Percentiles rank a stretch among this genome's conserved stretches.
phyloP scores from a whole-genome alignment of 2,113 vertebrate genomes.

The Tympanuchus pallidicinctus region DNA sequence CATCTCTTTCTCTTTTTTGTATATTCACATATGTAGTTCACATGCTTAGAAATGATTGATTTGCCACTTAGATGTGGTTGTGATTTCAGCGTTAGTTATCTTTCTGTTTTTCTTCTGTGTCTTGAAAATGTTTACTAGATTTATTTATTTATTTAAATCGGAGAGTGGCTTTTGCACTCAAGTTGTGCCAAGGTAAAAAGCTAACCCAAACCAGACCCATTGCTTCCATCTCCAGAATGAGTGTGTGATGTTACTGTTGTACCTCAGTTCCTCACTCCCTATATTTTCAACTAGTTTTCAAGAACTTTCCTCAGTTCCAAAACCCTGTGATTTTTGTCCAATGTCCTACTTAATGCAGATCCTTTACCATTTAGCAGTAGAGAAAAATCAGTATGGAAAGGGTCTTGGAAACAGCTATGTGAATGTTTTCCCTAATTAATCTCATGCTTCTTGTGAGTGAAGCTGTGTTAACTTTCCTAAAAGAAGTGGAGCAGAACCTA shows the following conservation, averaged over 20 bases:
- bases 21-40: background rate
- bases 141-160: no score
- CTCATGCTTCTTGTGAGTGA: background rate
- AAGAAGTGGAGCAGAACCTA: background rate
- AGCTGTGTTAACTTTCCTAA: background rate
- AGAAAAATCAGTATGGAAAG: background rate
- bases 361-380: background rate
- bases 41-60: background rate
- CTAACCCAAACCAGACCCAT: background rate
- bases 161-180: background rate
- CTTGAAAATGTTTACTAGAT: background rate
- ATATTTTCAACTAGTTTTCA: background rate
- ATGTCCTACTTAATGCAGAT: background rate
- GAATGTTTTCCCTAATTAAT: conserved; percentile 30
- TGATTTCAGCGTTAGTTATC: background rate
- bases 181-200: background rate
- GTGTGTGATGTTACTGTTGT: background rate
- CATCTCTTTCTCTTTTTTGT: background rate
- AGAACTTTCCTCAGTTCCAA: background rate
- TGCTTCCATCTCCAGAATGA: background rate
- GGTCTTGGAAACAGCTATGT: background rate
- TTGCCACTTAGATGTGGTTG: background rate
- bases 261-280: background rate
- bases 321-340: background rate
- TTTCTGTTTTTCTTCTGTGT: background rate